Base-by-base conservation (phyloP, 2,888 invertebrate species). In the Noctua pronuba region DNA sequence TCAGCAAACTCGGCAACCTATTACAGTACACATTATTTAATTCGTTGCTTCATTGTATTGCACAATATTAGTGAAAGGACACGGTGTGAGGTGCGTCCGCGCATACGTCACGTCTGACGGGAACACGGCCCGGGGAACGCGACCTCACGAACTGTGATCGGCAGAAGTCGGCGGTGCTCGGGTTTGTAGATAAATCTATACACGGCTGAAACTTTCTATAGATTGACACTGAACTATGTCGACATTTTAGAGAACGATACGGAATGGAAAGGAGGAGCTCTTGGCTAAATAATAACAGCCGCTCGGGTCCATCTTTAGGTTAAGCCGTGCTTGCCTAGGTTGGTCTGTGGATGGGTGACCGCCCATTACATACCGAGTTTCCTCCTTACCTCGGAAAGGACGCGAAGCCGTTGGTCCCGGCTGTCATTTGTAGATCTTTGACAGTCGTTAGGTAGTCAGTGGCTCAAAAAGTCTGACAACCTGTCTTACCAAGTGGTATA, bases 51-150 rank as follows among this genome's bases (percentile, higher is more conserved):
- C 73, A 74, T 77, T 74, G 69, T 64, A 73, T 89, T 86, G 80
- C 67, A 81, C 73, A 88, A 86, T 79, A 86, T 83, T 79, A 86
- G 89, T 88, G 89, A 89, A 89, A 90, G 90, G 89, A 90, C 74
- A 82, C 68, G 72, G 83, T 86, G 79, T 85, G 79, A 86, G 83
- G 82, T 88, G 88, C 88, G 89, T 82, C 79, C 35, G 79, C 79
- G 84, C 87, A 73, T 87, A 80, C 80, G 82, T 89, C 89, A 84
- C 69, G 60, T 68, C 66, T 81, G 90, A 86, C 88, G 77, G 88
- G 85, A 82, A 89, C 90, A 90, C 76, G 84, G 82, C 82, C 55
- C 77, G 69, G 68, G 71, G 80, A 64, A 79, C 73, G 65, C 86
- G 83, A 88, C 85, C 87, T 89, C 89, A 89, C 86, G 88, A 89